These are phyloP conservation scores for Isurus oxyrinchus DNA, from an alignment of 2,113 vertebrate species.

Conservation along the genomic window DNA sequence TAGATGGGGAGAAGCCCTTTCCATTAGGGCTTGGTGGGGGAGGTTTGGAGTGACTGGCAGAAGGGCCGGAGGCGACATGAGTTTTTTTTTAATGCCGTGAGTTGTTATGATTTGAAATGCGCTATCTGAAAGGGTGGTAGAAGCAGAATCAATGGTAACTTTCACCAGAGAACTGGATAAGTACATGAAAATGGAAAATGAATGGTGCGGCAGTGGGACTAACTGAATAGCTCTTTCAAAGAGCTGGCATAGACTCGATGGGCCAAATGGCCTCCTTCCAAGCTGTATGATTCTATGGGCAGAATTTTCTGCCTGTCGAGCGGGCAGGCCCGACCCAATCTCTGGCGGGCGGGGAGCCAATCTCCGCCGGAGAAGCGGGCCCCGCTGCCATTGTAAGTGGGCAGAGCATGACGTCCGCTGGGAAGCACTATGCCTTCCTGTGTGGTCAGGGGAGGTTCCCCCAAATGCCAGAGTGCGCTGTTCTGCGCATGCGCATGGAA, in stretches of 20 bases:
- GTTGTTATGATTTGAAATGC: background rate
- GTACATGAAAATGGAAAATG: background rate
- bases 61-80: no score
- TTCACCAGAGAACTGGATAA: background rate
- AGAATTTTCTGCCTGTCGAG: no score
- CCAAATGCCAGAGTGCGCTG: no score
- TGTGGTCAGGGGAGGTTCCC: no score
- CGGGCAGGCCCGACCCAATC: no score
- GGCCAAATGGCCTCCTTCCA: background rate
- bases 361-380: no score
- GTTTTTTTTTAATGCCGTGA: background rate
- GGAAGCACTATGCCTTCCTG: no score
- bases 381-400: no score
- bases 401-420: no score
- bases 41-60: background rate
- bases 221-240: background rate
- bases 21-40: background rate
- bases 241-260: background rate
- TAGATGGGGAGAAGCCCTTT: background rate
- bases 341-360: no score
- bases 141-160: background rate
- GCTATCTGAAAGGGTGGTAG: background rate
- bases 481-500: no score
- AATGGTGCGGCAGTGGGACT: background rate
- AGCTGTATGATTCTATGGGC: background rate